phyloP scores from a whole-genome alignment of 2,113 vertebrate genomes.

The Leucosticte australis region DNA sequence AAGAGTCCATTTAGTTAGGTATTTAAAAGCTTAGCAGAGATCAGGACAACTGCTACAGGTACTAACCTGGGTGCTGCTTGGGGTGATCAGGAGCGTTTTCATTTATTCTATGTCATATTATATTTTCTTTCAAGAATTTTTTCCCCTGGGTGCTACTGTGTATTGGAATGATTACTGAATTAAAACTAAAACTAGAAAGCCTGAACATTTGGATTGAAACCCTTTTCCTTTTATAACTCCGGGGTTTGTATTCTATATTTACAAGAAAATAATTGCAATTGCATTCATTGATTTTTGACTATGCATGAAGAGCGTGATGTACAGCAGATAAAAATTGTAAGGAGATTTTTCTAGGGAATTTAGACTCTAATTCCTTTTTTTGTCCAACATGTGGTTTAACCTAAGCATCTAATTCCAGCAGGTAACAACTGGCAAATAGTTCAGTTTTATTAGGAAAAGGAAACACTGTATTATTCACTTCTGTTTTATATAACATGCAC shows the following conservation, averaged over 20 bases:
- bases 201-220: neutral
- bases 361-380: neutral
- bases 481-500: neutral
- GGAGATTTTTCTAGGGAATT: neutral
- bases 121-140: neutral
- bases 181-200: slow-evolving; percentile 19
- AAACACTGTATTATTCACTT: neutral
- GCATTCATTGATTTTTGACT: slow-evolving; percentile 29
- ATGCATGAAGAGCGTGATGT: neutral
- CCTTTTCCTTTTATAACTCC: neutral
- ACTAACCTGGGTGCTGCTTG: slow-evolving; percentile 33
- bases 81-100: neutral
- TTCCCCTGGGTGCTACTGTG: neutral
- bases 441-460: neutral
- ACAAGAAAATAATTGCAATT: neutral
- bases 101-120: slow-evolving; percentile 7
- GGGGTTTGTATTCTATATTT: neutral
- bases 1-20: slow-evolving; percentile 72
- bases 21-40: slow-evolving; percentile 70
- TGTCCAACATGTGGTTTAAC: neutral
- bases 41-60: slow-evolving; percentile 66
- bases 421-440: neutral
- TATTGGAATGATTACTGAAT: neutral
- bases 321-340: neutral
- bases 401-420: neutral